These are phyloP conservation scores for Zoroaster sp. DNA, from an alignment of 53 echinoderm and acorn worm genomes.

Conservation along the genomic window DNA sequence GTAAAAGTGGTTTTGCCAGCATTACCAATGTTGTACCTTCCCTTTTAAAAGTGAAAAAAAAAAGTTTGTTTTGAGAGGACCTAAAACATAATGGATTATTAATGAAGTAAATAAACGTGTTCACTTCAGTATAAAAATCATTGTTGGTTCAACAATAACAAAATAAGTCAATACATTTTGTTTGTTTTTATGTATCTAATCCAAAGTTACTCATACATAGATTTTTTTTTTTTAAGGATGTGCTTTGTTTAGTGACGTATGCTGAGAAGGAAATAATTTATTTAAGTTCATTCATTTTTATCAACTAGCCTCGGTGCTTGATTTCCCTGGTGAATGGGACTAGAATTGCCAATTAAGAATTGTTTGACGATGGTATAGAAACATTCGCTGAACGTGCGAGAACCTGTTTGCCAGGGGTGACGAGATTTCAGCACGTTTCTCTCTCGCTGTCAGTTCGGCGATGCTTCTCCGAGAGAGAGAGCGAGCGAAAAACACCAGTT, in stretches of 20 bases:
- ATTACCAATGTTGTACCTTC: no score
- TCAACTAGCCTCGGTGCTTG: not conserved
- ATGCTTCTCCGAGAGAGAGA: not conserved
- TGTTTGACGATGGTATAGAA: not conserved
- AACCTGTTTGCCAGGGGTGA: not conserved
- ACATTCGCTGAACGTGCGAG: not conserved
- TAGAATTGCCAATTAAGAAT: conserved; percentile 27
- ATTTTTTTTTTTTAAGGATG: no score
- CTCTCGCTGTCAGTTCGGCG: not conserved
- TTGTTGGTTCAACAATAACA: not conserved
- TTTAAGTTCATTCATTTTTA: not conserved
- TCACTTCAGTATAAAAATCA: not conserved
- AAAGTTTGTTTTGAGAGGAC: no score
- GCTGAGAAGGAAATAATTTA: no score
- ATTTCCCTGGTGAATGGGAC: conserved; percentile 7
- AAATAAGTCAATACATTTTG: not conserved
- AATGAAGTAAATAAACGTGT: not conserved
- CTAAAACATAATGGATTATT: no score
- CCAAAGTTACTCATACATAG: no score
- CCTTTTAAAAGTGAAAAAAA: no score
- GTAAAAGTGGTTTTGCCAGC: no score
- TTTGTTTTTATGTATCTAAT: no score
- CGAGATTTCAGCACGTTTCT: not conserved
- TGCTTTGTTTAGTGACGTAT: no score
- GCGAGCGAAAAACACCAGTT: no score